phyloP scores from a whole-genome alignment of 2,888 invertebrate species.

The Tenthredo amoena region DNA sequence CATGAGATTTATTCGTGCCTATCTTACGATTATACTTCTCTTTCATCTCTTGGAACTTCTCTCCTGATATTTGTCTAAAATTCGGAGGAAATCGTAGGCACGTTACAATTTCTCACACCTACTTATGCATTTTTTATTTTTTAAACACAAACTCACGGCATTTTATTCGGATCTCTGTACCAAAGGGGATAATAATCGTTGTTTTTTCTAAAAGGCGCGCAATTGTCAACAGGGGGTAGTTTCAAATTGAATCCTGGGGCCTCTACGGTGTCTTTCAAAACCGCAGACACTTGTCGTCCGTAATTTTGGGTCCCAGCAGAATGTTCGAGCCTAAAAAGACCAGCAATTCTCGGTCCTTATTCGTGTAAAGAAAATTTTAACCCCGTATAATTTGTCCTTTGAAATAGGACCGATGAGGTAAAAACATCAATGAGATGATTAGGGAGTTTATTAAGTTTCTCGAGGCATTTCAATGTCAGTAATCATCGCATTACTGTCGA shows the following conservation, averaged over 20 bases:
- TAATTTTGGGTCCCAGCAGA: slow-evolving; percentile 65
- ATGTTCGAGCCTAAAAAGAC: slow-evolving; percentile 63
- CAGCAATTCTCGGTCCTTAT: not conserved
- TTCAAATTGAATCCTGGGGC: slow-evolving; percentile 66
- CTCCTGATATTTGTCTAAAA: slow-evolving; percentile 26
- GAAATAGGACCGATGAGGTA: not conserved
- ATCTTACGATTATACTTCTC: not conserved
- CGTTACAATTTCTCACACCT: not conserved
- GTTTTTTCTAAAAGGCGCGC: slow-evolving; percentile 61
- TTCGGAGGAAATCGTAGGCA: not conserved
- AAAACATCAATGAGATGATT: not conserved
- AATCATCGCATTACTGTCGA: slow-evolving; percentile 31
- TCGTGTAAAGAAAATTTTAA: not conserved
- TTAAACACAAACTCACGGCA: slow-evolving; percentile 62
- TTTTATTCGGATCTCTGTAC: slow-evolving; percentile 68
- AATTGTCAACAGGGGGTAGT: slow-evolving; percentile 64
- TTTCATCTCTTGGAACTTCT: slow-evolving; percentile 28
- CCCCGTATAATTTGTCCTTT: not conserved
- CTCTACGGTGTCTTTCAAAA: slow-evolving; percentile 68
- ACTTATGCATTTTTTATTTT: not conserved
- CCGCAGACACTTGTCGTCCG: slow-evolving; percentile 66
- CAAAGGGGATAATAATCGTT: slow-evolving; percentile 66
- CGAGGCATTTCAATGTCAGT: slow-evolving; percentile 9
- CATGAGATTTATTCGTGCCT: not conserved
- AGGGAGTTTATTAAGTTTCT: not conserved